These are phyloP conservation scores for Raja brachyura DNA, from an alignment of 2,113 vertebrate genomes.

Conservation along the genomic window DNA sequence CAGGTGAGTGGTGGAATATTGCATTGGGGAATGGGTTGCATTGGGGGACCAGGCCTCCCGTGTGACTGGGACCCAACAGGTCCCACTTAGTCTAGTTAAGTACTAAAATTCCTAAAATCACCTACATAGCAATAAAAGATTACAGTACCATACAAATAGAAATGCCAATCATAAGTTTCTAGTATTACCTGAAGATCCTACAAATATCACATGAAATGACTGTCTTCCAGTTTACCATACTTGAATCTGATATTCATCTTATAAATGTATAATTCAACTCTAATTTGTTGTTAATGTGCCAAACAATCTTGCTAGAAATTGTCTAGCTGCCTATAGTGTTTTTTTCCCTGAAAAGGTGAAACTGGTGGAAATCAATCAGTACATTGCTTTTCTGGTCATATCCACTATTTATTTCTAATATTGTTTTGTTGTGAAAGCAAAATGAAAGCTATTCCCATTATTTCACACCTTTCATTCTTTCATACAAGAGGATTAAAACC, in stretches of 20 bases:
- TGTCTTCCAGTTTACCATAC: not conserved
- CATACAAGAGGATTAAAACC: not conserved
- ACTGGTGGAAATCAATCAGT: not conserved
- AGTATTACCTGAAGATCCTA: not conserved
- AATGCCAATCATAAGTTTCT: not conserved
- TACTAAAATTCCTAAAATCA: not conserved
- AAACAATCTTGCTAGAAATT: not conserved
- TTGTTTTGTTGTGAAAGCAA: not conserved
- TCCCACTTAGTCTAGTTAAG: too few species aligned
- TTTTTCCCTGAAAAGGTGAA: not conserved
- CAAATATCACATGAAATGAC: not conserved
- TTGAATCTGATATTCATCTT: not conserved
- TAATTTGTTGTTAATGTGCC: not conserved
- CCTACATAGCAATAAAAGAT: not conserved
- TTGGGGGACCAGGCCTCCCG: too few species aligned
- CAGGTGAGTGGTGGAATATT: too few species aligned
- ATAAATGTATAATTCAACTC: not conserved
- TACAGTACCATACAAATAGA: slow-evolving; percentile 1
- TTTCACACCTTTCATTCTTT: not conserved
- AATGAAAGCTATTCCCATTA: not conserved
- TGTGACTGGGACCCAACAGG: too few species aligned
- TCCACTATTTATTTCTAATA: not conserved
- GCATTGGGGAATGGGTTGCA: too few species aligned
- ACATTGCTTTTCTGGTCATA: not conserved
- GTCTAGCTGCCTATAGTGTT: not conserved